phyloP scores from a whole-genome alignment of 2,113 vertebrate genomes.

The Ceyx melanurus region DNA sequence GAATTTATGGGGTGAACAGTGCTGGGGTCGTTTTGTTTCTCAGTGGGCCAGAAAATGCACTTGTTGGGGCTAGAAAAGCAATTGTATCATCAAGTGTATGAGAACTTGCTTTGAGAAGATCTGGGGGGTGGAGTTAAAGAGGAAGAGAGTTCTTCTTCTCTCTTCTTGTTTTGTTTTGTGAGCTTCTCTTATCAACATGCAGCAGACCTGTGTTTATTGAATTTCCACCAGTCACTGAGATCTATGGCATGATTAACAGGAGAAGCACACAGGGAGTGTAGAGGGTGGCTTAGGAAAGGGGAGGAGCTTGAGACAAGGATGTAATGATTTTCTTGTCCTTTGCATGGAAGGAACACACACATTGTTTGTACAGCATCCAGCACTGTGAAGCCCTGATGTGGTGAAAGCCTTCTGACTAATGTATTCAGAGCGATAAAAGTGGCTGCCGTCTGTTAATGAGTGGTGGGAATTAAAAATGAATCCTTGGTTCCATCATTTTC shows the following conservation, averaged over 20 bases:
- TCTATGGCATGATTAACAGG: not conserved
- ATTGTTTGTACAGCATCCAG: not conserved
- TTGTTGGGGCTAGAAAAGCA: slow-evolving; percentile 6
- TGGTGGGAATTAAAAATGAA: slow-evolving; percentile 15
- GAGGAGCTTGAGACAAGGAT: slow-evolving; percentile 1
- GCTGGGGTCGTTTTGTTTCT: not conserved
- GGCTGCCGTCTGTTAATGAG: slow-evolving; percentile 27
- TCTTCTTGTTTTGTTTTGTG: not conserved
- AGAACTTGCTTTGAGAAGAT: not conserved
- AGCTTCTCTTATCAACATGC: not conserved
- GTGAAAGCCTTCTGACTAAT: slow-evolving; percentile 11
- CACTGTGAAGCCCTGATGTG: not conserved
- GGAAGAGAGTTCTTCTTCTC: slow-evolving; percentile 14
- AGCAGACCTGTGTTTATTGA: slow-evolving; percentile 35
- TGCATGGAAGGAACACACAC: not conserved
- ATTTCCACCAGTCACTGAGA: not conserved
- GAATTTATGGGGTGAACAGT: not conserved
- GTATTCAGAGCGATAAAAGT: not conserved
- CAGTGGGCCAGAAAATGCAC: not conserved
- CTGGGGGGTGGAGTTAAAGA: not conserved
- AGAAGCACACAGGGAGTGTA: not conserved
- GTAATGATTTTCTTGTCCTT: slow-evolving; percentile 36
- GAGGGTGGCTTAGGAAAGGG: slow-evolving; percentile 19
- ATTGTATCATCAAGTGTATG: not conserved
- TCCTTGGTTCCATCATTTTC: slow-evolving; percentile 44